These are phyloP conservation scores for Muntiacus muntjak DNA, from an alignment of 2,113 vertebrate species.

Conservation along the genomic window DNA sequence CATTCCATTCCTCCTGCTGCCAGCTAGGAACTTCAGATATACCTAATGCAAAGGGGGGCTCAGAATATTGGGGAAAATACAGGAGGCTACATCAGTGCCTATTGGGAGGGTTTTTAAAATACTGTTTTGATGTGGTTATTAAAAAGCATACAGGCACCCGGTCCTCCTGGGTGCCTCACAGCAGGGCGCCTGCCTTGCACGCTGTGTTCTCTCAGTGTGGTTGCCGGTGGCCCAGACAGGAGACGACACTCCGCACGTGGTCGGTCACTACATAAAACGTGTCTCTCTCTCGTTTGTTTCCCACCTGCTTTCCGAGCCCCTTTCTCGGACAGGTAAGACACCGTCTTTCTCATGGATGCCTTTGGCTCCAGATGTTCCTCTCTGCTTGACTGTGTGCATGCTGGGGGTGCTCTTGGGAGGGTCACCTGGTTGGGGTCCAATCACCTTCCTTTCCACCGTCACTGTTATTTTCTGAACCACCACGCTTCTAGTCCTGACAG, in stretches of 20 bases:
- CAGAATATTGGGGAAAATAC: no score
- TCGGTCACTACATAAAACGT: conserved; percentile 54
- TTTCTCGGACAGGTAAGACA: conserved; percentile 77
- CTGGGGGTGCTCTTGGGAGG: not conserved
- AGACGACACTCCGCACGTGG: not conserved
- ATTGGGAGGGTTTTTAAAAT: not conserved
- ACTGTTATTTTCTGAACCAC: not conserved
- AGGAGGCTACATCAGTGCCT: not conserved
- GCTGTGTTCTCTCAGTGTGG: rapidly evolving
- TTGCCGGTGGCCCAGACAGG: not conserved
- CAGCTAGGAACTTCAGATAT: not conserved
- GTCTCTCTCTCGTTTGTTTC: conserved; percentile 75
- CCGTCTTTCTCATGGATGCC: not conserved
- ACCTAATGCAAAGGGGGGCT: not conserved
- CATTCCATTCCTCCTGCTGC: not conserved
- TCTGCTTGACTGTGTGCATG: conserved; percentile 60
- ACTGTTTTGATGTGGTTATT: not conserved
- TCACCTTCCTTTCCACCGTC: not conserved
- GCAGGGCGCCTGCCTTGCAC: not conserved
- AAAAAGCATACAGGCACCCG: not conserved
- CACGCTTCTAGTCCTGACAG: not conserved
- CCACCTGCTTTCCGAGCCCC: conserved; percentile 71
- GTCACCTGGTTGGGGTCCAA: not conserved
- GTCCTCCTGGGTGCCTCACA: rapidly evolving
- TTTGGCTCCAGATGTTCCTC: not conserved